These are phyloP conservation scores for Lemur catta DNA, from an alignment of 2,797 vertebrate species.

Conservation along the genomic window DNA sequence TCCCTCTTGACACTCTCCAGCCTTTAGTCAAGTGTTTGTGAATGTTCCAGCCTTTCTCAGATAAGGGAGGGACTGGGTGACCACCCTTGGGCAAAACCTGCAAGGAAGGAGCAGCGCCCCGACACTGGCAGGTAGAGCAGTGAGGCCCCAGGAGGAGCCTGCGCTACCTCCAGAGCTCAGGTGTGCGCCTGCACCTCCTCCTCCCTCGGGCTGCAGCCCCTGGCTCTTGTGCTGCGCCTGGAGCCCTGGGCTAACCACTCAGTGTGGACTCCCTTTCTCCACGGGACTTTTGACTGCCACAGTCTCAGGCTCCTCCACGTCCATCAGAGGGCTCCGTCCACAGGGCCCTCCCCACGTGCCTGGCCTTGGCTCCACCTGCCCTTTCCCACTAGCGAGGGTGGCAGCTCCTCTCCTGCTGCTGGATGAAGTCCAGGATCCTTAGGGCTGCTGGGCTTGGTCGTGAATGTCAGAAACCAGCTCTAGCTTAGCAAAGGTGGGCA, in stretches of 20 bases:
- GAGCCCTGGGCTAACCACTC: background rate
- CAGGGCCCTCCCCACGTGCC: background rate
- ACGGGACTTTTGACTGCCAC: background rate
- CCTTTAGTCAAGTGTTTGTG: background rate
- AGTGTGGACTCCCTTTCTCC: background rate
- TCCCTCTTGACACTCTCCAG: background rate
- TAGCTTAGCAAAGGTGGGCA: background rate
- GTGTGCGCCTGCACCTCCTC: background rate
- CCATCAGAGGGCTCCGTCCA: background rate
- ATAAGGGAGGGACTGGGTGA: background rate
- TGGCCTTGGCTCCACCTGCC: background rate
- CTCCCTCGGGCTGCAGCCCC: background rate
- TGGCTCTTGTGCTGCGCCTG: background rate
- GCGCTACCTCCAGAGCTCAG: background rate
- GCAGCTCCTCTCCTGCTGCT: background rate
- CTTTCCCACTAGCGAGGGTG: background rate
- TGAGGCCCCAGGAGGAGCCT: background rate
- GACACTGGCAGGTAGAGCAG: no score
- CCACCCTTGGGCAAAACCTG: background rate
- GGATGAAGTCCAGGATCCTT: background rate
- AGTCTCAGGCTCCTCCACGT: background rate
- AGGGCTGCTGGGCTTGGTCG: background rate
- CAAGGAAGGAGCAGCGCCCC: background rate
- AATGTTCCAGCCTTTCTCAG: background rate
- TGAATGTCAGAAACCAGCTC: background rate